These are phyloP conservation scores for Atta texana DNA, from an alignment of 1,140 invertebrate genomes.

Conservation along the genomic window DNA sequence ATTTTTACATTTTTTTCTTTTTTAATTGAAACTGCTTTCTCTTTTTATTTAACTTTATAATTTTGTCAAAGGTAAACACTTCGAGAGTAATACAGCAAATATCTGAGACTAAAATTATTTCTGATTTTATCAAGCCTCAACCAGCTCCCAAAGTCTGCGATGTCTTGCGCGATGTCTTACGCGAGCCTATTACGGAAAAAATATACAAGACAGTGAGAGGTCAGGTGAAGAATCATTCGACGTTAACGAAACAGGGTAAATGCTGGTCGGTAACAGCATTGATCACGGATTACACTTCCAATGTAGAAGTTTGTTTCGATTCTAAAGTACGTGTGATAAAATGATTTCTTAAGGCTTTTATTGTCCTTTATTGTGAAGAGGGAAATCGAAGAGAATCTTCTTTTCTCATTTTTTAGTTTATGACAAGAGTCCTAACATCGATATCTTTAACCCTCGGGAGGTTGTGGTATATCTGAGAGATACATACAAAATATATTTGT, in stretches of 20 bases:
- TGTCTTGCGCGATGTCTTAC: conserved; percentile 73
- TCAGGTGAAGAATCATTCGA: conserved; percentile 72
- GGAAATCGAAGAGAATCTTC: not conserved
- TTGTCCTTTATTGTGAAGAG: not conserved
- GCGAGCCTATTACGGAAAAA: conserved; percentile 50
- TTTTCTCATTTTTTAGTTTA: not conserved
- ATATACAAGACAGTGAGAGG: conserved; percentile 73
- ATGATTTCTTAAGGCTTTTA: not conserved
- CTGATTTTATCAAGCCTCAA: not conserved
- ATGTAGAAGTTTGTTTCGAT: conserved; percentile 78
- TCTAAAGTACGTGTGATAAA: conserved; percentile 73
- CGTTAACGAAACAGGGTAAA: conserved; percentile 72
- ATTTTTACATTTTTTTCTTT: not conserved
- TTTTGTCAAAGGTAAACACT: conserved; percentile 34
- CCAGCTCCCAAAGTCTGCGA: conserved; percentile 71
- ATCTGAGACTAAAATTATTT: conserved; percentile 74
- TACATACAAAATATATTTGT: too few relatives aligned
- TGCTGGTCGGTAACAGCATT: conserved; percentile 78
- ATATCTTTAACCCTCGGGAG: not conserved
- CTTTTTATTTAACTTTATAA: conserved; percentile 6
- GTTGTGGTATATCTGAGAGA: too few relatives aligned
- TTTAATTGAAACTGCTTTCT: not conserved
- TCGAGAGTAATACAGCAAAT: conserved; percentile 64
- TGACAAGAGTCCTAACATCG: not conserved
- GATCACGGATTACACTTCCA: conserved; percentile 78